These are phyloP conservation scores for Acanthurus leucopareius DNA, from an alignment of 2,797 vertebrate genomes.

Conservation along the genomic window DNA sequence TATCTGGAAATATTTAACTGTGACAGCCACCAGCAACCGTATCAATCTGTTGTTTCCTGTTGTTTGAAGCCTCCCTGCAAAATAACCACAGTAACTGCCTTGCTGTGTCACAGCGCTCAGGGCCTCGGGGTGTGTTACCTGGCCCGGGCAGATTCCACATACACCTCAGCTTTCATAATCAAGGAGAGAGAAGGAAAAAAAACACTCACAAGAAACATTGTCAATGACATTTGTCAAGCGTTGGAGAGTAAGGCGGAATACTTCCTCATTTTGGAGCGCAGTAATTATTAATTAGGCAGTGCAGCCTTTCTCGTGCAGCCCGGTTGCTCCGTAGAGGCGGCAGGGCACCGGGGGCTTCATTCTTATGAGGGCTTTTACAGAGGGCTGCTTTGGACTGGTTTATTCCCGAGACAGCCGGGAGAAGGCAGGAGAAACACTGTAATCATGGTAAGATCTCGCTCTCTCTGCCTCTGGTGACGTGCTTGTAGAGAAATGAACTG, in stretches of 20 bases:
- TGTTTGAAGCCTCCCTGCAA: conserved; percentile 44
- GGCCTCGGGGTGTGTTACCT: conserved; percentile 74
- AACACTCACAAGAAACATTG: conserved; percentile 4
- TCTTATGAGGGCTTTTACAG: conserved; percentile 28
- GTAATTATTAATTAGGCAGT: conserved; percentile 64
- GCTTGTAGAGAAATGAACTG: conserved; percentile 1
- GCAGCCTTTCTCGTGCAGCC: not conserved
- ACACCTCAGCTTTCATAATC: conserved; percentile 8
- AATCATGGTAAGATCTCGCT: conserved; percentile 76
- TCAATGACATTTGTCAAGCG: conserved; percentile 14
- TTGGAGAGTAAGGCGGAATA: not conserved
- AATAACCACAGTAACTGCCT: conserved; percentile 41
- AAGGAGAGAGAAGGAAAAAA: conserved; percentile 7
- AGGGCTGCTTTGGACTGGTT: not conserved
- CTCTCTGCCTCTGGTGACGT: conserved; percentile 15
- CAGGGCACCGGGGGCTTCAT: conserved; percentile 31
- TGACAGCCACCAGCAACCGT: not conserved
- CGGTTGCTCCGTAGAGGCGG: conserved; percentile 47
- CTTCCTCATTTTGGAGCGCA: not conserved
- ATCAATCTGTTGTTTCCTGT: not conserved
- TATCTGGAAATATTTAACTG: not conserved
- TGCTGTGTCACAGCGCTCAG: conserved; percentile 47
- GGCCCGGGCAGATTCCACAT: conserved; percentile 77
- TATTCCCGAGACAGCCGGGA: conserved; percentile 18
- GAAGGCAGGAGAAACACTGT: conserved; percentile 19